Percentiles rank a stretch among this genome's conserved stretches.
phyloP scores from a whole-genome alignment of 2,797 vertebrate genomes.

The Acanthis flammea region DNA sequence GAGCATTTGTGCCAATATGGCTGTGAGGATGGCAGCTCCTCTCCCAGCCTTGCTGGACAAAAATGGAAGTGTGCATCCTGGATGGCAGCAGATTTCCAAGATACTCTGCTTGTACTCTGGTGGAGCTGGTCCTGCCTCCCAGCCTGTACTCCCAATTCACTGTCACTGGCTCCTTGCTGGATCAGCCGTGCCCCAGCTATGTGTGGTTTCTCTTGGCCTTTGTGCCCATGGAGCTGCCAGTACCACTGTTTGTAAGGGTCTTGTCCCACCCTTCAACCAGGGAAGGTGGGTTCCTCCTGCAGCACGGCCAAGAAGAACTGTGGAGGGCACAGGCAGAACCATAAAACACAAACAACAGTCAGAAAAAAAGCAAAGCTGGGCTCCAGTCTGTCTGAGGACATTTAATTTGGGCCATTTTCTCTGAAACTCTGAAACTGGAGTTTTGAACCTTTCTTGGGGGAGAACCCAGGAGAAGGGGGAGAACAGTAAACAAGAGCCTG shows the following conservation, averaged over 20 bases:
- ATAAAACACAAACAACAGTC: rapidly evolving
- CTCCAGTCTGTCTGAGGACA: neutral
- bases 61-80: rapidly evolving
- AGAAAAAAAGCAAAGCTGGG: rapidly evolving
- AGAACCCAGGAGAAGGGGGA: neutral
- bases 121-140: rapidly evolving
- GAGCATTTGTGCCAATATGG: neutral
- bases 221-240: rapidly evolving
- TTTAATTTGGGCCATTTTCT: neutral
- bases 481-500: neutral
- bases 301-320: neutral
- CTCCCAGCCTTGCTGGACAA: neutral
- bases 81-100: rapidly evolving
- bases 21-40: rapidly evolving
- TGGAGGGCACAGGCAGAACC: rapidly evolving
- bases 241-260: neutral
- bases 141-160: neutral
- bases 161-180: neutral
- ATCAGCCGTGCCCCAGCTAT: rapidly evolving
- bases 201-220: neutral
- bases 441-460: neutral
- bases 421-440: neutral
- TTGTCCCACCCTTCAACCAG: rapidly evolving
- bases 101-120: neutral
- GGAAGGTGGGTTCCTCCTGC: neutral